A percentile compares a stretch with the other conserved stretches of the same genome.
phyloP scores from a whole-genome alignment of 1,140 invertebrate species.

The Ceratitis capitata region DNA sequence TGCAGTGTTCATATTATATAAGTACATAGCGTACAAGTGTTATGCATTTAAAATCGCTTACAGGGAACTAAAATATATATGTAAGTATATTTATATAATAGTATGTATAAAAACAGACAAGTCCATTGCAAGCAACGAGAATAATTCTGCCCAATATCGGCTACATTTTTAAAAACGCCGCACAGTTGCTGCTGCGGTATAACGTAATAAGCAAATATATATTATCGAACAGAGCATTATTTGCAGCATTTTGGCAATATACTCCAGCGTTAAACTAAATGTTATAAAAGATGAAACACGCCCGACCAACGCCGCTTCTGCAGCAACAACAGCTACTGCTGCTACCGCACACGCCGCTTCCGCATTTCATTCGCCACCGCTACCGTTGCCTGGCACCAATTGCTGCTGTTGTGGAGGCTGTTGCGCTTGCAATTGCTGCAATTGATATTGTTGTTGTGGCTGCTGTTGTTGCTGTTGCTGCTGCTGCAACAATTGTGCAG shows the following conservation, averaged over 20 bases:
- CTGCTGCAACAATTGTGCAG: not conserved
- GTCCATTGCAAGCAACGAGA: not conserved
- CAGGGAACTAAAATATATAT: not conserved
- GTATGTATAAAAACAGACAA: not conserved
- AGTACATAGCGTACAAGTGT: not conserved
- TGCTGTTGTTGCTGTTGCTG: slow-evolving; percentile 38
- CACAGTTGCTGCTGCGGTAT: slow-evolving; percentile 29
- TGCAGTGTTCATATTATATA: not conserved
- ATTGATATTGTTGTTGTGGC: not conserved
- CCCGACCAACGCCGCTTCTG: slow-evolving; percentile 61
- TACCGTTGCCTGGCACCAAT: slow-evolving; percentile 46
- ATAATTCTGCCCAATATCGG: no score
- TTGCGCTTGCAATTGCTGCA: not conserved
- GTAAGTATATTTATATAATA: not conserved
- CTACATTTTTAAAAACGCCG: not conserved
- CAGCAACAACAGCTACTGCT: not conserved
- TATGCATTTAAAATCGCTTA: slow-evolving; percentile 9
- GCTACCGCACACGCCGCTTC: slow-evolving; percentile 49
- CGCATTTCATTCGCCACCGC: slow-evolving; percentile 61
- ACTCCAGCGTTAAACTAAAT: slow-evolving; percentile 56
- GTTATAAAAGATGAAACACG: slow-evolving; percentile 59
- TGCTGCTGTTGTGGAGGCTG: slow-evolving; percentile 33
- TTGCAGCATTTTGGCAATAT: slow-evolving; percentile 59
- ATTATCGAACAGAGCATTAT: slow-evolving; percentile 55
- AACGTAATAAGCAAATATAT: slow-evolving; percentile 51